Base-by-base conservation (phyloP, 2,113 vertebrate species). In the Aegotheles bennettii region DNA sequence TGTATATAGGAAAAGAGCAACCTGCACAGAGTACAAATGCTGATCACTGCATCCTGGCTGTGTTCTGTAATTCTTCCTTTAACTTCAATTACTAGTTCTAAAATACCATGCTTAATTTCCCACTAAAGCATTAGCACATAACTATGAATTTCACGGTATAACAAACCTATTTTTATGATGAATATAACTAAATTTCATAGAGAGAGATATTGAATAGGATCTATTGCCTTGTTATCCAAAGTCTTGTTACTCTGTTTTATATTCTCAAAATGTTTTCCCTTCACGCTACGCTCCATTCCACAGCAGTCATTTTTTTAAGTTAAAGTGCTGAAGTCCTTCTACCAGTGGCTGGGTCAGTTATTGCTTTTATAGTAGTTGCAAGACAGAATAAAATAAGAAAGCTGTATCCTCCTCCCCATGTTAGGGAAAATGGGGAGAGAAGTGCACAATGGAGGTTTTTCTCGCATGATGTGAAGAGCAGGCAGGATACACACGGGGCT, bases 211-310 rank as follows among this genome's bases (percentile, higher is more conserved):
- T 63, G 61, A 91, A 82, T 51, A 82, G 51, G 7, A 79, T 89
- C 74, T 91, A 38, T 68, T 71, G 53, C 70, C 43, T 14, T 87
- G 31, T 53, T 68, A 75, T 36, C 8, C 82, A 48, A 59, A 87
- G 57, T 59, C 82, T 56, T 60, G 38, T 67, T 78, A 40, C 43
- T 61, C 71, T 61, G 28, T 33, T 87, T 90, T 74, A 56, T 60
- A 51, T 54, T n/a, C 56, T 87, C 69, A 43, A 87, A 90, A 56
- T 68, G 15, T 89, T 96, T 94, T 80, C 60, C 31, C 51, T 92
- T 87, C 76, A 31, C 3, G 4, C 42, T 67, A 28, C 7, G 6
- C 29, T 77, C 59, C 42, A 63, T 77, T 84, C 47, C 42, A 74
- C 59, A 59, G 63, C 25, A 90, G 40, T 42, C 5, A 69, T 26